Conservation (phyloP, 92 coral and sea anemone species). For the Metridium senile region DNA sequence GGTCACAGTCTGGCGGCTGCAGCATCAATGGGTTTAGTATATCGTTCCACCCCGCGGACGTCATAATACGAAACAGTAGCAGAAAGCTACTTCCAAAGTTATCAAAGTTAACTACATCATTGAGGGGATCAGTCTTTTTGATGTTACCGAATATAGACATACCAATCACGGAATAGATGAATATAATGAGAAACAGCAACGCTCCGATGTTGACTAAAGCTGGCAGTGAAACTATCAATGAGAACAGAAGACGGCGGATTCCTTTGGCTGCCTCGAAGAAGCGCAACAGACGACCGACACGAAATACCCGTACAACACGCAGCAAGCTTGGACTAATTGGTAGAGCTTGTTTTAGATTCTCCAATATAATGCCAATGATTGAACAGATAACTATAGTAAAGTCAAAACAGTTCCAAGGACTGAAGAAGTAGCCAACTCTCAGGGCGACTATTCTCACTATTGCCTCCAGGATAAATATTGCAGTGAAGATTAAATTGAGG, state of each 20-base stretch:
- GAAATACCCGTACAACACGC: slow-evolving; percentile 88
- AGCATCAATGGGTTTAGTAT: slow-evolving; percentile 86
- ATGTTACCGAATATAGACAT: slow-evolving; percentile 92
- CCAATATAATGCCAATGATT: slow-evolving; percentile 77
- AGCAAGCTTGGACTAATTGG: slow-evolving; percentile 85
- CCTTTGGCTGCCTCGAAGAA: slow-evolving; percentile 94
- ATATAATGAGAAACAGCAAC: slow-evolving; percentile 80
- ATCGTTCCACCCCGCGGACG: slow-evolving; percentile 99
- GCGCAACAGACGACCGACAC: slow-evolving; percentile 88
- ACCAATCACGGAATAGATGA: slow-evolving; percentile 91
- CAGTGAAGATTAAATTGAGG: slow-evolving; percentile 77
- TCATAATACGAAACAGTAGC: slow-evolving; percentile 88
- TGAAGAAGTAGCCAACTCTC: slow-evolving; percentile 73
- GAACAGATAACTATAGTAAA: slow-evolving; percentile 82
- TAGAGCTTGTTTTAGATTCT: slow-evolving; percentile 58
- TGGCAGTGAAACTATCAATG: slow-evolving; percentile 81
- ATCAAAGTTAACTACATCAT: slow-evolving; percentile 94
- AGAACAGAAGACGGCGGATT: slow-evolving; percentile 82
- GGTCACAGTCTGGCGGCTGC: slow-evolving; percentile 88
- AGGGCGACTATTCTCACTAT: slow-evolving; percentile 83
- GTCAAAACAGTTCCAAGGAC: slow-evolving; percentile 89
- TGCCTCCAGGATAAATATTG: slow-evolving; percentile 85
- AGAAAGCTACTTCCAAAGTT: slow-evolving; percentile 81
- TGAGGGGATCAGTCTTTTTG: slow-evolving; percentile 86
- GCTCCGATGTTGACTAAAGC: slow-evolving; percentile 94